A percentile compares a stretch with the other conserved stretches of the same genome.
These are phyloP conservation scores for Megaceryle torquata DNA, from an alignment of 2,113 vertebrate species.

Conservation along the genomic window DNA sequence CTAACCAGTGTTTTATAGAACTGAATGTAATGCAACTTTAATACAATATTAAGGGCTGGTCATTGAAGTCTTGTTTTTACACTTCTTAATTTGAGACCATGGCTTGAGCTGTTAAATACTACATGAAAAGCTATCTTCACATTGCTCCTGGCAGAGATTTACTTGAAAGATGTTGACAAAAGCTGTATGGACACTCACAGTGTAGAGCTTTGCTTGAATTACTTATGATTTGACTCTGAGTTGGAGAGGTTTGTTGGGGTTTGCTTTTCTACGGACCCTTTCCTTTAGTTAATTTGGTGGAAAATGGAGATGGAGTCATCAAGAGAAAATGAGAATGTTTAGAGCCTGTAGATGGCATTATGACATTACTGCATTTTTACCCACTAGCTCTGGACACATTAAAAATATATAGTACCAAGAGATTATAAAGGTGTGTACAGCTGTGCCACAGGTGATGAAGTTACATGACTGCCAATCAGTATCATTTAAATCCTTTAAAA, in stretches of 20 bases:
- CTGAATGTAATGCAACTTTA: neutral
- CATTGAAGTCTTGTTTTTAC: neutral
- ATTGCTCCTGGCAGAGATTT: neutral
- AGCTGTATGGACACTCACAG: neutral
- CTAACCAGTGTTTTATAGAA: neutral
- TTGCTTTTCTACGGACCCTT: neutral
- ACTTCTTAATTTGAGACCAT: neutral
- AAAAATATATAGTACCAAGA: neutral
- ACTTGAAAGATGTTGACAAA: neutral
- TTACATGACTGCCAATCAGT: neutral
- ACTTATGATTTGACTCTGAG: neutral
- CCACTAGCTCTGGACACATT: neutral
- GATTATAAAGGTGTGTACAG: conserved; percentile 1
- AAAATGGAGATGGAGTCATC: neutral
- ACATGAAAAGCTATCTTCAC: neutral
- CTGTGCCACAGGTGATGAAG: neutral
- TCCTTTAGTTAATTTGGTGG: neutral
- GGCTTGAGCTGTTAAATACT: neutral
- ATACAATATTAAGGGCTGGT: neutral
- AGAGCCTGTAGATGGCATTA: conserved; percentile 61
- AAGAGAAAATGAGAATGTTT: neutral
- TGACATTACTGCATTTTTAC: conserved; percentile 10
- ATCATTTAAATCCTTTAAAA: neutral
- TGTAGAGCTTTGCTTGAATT: neutral
- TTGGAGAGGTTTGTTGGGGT: neutral